Conservation (phyloP, 2,888 invertebrate genomes). For the Rapana venosa region DNA sequence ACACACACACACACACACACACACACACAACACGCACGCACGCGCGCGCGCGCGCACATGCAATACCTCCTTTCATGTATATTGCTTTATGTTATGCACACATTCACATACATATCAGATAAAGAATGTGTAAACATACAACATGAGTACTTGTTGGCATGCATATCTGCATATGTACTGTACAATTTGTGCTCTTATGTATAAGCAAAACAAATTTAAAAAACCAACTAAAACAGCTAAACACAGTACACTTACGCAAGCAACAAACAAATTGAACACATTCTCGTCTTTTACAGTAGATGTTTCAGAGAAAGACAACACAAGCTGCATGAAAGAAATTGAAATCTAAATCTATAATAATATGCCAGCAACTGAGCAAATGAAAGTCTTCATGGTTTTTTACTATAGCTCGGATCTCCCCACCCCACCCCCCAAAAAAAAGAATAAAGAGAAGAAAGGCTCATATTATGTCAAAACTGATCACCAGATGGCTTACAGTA, state of each 20-base stretch:
- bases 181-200: not conserved
- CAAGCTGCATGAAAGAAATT: too few relatives aligned
- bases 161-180: not conserved
- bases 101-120: not conserved
- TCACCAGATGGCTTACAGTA: too few relatives aligned
- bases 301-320: too few relatives aligned
- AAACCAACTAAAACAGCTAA: too few relatives aligned
- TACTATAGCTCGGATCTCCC: too few relatives aligned
- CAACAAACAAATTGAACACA: not conserved
- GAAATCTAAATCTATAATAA: too few relatives aligned
- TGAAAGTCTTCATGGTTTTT: too few relatives aligned
- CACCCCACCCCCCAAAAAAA: too few relatives aligned
- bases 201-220: not conserved
- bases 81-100: not conserved
- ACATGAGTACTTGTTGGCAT: not conserved
- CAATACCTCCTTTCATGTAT: not conserved
- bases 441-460: too few relatives aligned
- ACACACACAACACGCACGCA: not conserved
- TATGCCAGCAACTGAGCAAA: too few relatives aligned
- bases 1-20: not conserved
- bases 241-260: not conserved
- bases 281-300: not conserved
- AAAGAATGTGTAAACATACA: not conserved
- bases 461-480: too few relatives aligned
- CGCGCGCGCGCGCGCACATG: not conserved